Conservation (phyloP, 2,797 vertebrate species). For the Otolemur crassicaudatus region DNA sequence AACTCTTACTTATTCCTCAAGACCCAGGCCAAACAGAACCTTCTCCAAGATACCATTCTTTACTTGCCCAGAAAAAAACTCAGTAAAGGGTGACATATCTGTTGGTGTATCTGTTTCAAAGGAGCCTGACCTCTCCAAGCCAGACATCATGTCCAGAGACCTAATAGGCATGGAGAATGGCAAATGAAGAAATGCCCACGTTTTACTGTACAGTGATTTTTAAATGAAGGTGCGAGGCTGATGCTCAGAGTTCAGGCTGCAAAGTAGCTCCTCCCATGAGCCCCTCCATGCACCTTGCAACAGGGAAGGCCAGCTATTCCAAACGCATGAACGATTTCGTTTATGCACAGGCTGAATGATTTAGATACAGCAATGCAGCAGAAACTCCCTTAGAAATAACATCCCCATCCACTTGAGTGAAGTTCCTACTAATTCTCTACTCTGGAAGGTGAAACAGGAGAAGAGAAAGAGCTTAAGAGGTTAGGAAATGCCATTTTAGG, state of each 20-base stretch:
- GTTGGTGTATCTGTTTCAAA: not conserved
- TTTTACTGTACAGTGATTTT: not conserved
- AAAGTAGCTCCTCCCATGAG: not conserved
- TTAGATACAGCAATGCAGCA: not conserved
- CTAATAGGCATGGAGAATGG: not conserved
- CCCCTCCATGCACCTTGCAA: fast-evolving
- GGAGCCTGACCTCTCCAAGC: not conserved
- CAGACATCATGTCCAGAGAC: not conserved
- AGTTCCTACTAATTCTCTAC: not conserved
- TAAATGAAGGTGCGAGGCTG: not conserved
- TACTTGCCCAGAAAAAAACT: not conserved
- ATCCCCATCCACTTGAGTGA: fast-evolving
- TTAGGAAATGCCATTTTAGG: not conserved
- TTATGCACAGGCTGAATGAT: not conserved
- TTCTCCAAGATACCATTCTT: not conserved
- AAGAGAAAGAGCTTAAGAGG: not conserved
- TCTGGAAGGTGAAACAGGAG: not conserved
- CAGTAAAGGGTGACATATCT: not conserved
- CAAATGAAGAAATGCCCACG: not conserved
- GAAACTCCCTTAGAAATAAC: not conserved
- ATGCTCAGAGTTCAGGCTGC: not conserved
- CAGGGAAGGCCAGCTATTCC: not conserved
- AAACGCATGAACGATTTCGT: not conserved
- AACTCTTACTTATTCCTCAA: not conserved
- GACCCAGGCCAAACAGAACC: not conserved